A percentile compares a stretch with the other conserved stretches of the same genome.
phyloP scores from a whole-genome alignment of 2,113 vertebrate species.

The Malaclemys terrapin region DNA sequence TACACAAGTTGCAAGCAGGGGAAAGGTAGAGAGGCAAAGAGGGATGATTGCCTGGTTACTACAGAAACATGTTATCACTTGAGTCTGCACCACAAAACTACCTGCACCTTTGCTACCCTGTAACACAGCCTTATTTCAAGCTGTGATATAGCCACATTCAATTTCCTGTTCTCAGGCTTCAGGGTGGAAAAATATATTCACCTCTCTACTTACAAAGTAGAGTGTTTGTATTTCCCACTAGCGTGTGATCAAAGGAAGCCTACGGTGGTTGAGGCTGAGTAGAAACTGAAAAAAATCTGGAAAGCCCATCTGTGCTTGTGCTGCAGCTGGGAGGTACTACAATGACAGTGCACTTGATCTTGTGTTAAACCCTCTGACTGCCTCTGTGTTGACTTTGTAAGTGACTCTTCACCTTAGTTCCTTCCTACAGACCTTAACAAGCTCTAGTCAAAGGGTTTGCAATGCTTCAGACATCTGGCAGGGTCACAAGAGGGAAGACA shows the following conservation, averaged over 20 bases:
- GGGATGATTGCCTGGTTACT: neutral
- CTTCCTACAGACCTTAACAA: neutral
- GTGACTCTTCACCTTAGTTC: slow-evolving; percentile 15
- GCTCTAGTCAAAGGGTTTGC: neutral
- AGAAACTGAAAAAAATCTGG: neutral
- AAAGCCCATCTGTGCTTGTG: neutral
- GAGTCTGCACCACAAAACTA: neutral
- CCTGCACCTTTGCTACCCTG: neutral
- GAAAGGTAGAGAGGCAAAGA: neutral
- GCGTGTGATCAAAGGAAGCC: neutral
- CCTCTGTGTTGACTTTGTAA: neutral
- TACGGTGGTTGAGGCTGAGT: neutral
- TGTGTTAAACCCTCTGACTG: neutral
- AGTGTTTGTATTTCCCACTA: neutral
- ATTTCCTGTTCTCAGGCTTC: neutral
- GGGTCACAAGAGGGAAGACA: neutral
- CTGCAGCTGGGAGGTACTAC: neutral
- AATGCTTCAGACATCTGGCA: neutral
- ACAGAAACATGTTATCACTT: neutral
- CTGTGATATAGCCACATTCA: neutral
- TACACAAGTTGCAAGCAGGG: neutral
- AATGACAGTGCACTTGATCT: slow-evolving; percentile 5
- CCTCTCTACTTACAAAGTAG: slow-evolving; percentile 14
- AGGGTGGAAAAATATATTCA: neutral
- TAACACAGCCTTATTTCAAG: neutral